Percentiles rank a stretch among this genome's conserved stretches.
Evolutionary conservation across 1,140 invertebrate genomes (phyloP).

Genomic region (Neodiprion lecontei): DNA sequence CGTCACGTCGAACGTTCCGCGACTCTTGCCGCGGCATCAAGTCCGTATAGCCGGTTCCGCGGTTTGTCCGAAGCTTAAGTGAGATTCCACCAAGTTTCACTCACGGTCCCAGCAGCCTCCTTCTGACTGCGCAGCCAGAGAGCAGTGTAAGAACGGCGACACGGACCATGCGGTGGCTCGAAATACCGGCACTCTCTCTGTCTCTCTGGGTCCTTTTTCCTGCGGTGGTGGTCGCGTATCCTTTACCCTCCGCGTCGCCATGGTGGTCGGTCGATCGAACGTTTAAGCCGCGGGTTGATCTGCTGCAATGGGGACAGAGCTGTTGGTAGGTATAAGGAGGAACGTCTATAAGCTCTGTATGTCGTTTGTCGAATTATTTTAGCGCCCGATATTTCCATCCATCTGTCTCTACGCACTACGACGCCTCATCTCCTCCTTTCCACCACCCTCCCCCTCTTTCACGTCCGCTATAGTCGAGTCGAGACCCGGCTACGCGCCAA

Average conservation of each 20-base stretch:
- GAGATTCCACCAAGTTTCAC: constrained; percentile 6
- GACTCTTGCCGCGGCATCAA: neutral
- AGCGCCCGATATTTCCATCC: constrained; percentile 54
- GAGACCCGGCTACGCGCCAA: constrained; percentile 40
- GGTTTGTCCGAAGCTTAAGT: constrained; percentile 2
- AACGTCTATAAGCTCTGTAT: neutral
- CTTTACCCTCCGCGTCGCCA: too few relatives aligned
- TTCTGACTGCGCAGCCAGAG: neutral
- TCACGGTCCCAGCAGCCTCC: neutral
- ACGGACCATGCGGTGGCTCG: too few relatives aligned
- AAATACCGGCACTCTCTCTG: too few relatives aligned
- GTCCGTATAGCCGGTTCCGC: neutral
- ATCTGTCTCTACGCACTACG: constrained; percentile 25
- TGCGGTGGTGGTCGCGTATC: too few relatives aligned
- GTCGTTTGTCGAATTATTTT: constrained; percentile 49
- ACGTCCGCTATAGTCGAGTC: neutral
- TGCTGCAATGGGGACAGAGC: neutral
- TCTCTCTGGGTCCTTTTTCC: too few relatives aligned
- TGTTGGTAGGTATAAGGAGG: neutral
- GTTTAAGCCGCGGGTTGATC: neutral
- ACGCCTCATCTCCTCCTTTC: too few relatives aligned
- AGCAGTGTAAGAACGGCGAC: neutral
- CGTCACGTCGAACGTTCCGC: neutral
- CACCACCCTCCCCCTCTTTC: too few relatives aligned
- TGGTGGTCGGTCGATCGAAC: too few relatives aligned